These are phyloP conservation scores for Epizoanthus illoricatus DNA, from an alignment of 92 coral and sea anemone species.

Conservation along the genomic window DNA sequence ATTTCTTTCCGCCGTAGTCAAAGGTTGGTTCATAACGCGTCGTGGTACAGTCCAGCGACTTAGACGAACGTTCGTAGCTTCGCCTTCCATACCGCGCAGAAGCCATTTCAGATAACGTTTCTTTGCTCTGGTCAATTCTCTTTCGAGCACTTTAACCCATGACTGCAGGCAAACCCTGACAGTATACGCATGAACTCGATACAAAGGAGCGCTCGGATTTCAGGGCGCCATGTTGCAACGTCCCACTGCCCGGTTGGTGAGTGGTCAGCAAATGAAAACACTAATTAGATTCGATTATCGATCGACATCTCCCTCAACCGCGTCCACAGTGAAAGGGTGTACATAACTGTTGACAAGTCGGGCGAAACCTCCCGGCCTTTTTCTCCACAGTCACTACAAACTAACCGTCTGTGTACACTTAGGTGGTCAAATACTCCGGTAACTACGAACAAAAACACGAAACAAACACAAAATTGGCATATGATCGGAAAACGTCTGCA, in stretches of 20 bases:
- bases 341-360: constrained; percentile 16
- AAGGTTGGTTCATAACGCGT: constrained; percentile 33
- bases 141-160: constrained; percentile 4
- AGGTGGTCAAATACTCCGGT: too few species aligned
- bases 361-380: neutral
- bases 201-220: constrained; percentile 19
- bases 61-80: constrained; percentile 4
- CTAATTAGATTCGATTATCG: constrained; percentile 13
- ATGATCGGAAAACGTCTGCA: too few species aligned
- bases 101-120: neutral
- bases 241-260: neutral
- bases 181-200: too few species aligned
- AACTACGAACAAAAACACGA: too few species aligned
- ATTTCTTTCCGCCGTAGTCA: constrained; percentile 24
- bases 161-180: neutral
- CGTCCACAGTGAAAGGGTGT: neutral
- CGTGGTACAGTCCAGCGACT: constrained; percentile 22
- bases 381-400: too few species aligned
- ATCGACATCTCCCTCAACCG: neutral
- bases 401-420: too few species aligned
- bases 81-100: constrained; percentile 43
- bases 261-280: neutral
- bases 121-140: neutral
- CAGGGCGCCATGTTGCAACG: constrained; percentile 13
- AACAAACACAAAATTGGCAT: too few species aligned